Evolutionary conservation across 2,888 invertebrate species (phyloP).

Genomic region (Ctenicera cuprea): DNA sequence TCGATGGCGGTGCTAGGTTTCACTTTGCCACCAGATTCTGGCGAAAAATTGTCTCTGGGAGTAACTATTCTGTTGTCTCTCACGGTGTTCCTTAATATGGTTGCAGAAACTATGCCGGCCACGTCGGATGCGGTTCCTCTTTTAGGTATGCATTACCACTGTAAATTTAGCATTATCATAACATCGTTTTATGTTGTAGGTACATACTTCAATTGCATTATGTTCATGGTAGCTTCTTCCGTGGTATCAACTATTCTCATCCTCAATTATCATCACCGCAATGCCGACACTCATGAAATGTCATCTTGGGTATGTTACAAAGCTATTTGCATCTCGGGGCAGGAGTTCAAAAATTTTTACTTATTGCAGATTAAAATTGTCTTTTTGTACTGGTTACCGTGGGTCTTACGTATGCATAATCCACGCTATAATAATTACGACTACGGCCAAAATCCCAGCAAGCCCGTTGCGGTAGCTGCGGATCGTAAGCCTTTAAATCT

Average conservation of each 20-base stretch:
- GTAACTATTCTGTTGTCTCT: constrained; percentile 97
- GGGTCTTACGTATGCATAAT: constrained; percentile 95
- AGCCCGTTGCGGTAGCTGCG: constrained; percentile 72
- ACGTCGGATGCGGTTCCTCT: constrained; percentile 95
- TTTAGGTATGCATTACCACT: constrained; percentile 76
- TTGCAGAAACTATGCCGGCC: constrained; percentile 98
- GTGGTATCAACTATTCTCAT: constrained; percentile 98
- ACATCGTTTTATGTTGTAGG: constrained; percentile 73
- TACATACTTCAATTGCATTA: constrained; percentile 99
- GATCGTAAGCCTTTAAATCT: constrained; percentile 69
- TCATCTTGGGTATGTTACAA: constrained; percentile 90
- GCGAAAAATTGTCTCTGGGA: constrained; percentile 96
- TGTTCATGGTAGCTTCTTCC: constrained; percentile 99
- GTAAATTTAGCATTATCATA: neutral
- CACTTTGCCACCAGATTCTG: constrained; percentile 98
- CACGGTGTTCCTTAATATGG: constrained; percentile 99
- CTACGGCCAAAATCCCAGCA: constrained; percentile 75
- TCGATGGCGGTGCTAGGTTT: constrained; percentile 99
- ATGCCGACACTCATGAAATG: constrained; percentile 97
- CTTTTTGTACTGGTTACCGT: constrained; percentile 98
- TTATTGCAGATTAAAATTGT: constrained; percentile 87
- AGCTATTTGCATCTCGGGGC: neutral
- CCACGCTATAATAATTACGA: constrained; percentile 71
- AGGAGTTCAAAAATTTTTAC: constrained; percentile 14
- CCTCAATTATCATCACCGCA: constrained; percentile 98